Base-by-base conservation (phyloP, 2,888 invertebrate species). In the Hemistola chrysoprasaria region DNA sequence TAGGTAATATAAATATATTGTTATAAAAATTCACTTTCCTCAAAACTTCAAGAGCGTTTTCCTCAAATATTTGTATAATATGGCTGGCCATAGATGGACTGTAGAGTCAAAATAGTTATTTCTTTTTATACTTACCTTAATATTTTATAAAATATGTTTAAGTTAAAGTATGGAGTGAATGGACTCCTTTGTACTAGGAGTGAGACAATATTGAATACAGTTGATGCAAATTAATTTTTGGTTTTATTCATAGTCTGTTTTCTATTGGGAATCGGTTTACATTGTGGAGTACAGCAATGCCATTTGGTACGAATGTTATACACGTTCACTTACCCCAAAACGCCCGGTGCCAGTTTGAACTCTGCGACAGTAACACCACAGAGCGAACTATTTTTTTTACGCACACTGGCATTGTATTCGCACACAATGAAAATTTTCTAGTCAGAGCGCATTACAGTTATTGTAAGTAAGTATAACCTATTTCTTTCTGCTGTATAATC, bases 181-280 rank as follows among this genome's bases (percentile, higher is more conserved):
- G 56, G 52, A 49, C 66, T 66, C 56, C 53, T 61, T 47, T 63
- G 56, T 59, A 62, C 52, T 56, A 47, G 53, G 57, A 59, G 51
- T 43, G 8, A 53, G 49, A 52, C 50, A 52, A 57, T 59, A 60
- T 65, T 65, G 62, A 70, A 62, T 68, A 47, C 62, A 63, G 66
- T 65, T 56, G 52, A 55, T 40, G 41, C 50, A 53, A 41, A 58
- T 30, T 40, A 32, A 21, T 40, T 23, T 52, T 53, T 52, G 47
- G 49, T 50, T 48, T 44, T 36, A 25, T 8, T 11, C 22, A 6
- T 23, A 8, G n/a, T n/a, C n/a, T n/a, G n/a, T n/a, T n/a, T n/a
- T n/a, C n/a, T n/a, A n/a, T n/a, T n/a, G n/a, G n/a, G n/a, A n/a
- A n/a, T n/a, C n/a, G n/a, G n/a, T n/a, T n/a, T n/a, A n/a, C n/a